These are phyloP conservation scores for Lithobates sylvaticus DNA, from an alignment of 2,797 vertebrate species.

Conservation along the genomic window DNA sequence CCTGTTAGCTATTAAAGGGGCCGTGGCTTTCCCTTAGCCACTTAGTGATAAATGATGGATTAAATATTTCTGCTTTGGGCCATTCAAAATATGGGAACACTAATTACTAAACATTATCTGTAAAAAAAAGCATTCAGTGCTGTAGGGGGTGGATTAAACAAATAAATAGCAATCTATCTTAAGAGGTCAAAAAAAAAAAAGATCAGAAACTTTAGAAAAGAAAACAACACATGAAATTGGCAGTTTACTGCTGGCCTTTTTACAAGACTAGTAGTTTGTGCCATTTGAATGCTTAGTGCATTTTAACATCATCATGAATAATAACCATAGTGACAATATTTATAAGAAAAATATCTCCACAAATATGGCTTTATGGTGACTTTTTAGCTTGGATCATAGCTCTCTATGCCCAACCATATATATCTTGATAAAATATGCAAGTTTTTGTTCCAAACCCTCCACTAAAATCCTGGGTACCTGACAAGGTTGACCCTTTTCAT, in stretches of 20 bases:
- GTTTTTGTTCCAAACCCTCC: too few species aligned
- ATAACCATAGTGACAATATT: not conserved
- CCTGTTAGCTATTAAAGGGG: conserved; percentile 49
- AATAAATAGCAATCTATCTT: conserved; percentile 38
- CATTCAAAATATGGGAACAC: conserved; percentile 36
- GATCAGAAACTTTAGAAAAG: conserved; percentile 9
- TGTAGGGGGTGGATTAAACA: conserved; percentile 52
- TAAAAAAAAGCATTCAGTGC: conserved; percentile 47
- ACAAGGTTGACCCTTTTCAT: too few species aligned
- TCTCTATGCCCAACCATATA: too few species aligned
- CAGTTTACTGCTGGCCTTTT: conserved; percentile 45
- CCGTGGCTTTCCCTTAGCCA: conserved; percentile 38
- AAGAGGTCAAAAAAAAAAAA: conserved; percentile 36
- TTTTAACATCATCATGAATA: not conserved
- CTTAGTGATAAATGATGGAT: conserved; percentile 57
- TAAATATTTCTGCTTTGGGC: conserved; percentile 56
- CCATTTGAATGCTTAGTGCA: not conserved
- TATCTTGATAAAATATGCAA: too few species aligned
- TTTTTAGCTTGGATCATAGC: too few species aligned
- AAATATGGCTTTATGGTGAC: too few species aligned
- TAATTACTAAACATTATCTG: conserved; percentile 57
- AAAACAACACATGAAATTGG: not conserved
- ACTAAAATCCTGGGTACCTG: too few species aligned
- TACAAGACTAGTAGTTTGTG: not conserved
- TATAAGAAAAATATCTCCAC: not conserved